Evolutionary conservation across 1,140 invertebrate genomes (phyloP).

Genomic region (Penaeus chinensis): DNA sequence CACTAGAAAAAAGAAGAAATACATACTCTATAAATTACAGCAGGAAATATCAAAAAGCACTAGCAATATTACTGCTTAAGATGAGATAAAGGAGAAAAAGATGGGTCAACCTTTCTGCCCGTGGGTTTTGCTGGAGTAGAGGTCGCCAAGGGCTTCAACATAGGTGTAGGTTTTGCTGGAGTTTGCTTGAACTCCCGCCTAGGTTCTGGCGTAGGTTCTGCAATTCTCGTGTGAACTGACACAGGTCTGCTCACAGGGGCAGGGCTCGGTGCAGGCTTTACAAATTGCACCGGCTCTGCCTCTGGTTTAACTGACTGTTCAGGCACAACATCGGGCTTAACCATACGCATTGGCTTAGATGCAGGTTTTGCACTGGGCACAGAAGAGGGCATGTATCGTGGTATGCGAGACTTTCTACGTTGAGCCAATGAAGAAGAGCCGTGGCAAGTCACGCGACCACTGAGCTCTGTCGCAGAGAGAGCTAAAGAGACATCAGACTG

Average conservation of each 20-base stretch:
- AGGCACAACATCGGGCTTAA: slow-evolving; percentile 20
- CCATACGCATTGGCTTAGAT: slow-evolving; percentile 8
- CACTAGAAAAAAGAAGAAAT: neutral
- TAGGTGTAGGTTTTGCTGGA: slow-evolving; percentile 25
- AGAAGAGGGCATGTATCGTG: slow-evolving; percentile 43
- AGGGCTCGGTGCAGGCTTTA: slow-evolving; percentile 8
- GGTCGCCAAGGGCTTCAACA: slow-evolving; percentile 37
- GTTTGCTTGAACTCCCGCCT: slow-evolving; percentile 26
- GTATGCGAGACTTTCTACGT: slow-evolving; percentile 52
- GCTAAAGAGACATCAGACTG: slow-evolving; percentile 41
- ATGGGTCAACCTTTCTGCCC: slow-evolving; percentile 52
- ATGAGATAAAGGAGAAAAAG: slow-evolving; percentile 18
- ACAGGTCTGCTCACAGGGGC: slow-evolving; percentile 6
- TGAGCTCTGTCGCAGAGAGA: slow-evolving; percentile 34
- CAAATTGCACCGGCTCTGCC: neutral
- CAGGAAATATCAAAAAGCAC: slow-evolving; percentile 20
- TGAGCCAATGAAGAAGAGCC: slow-evolving; percentile 49
- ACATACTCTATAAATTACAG: neutral
- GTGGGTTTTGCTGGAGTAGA: slow-evolving; percentile 45
- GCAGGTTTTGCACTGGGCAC: slow-evolving; percentile 30
- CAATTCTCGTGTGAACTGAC: slow-evolving; percentile 21
- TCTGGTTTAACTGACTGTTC: slow-evolving; percentile 9
- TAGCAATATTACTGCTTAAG: slow-evolving; percentile 18
- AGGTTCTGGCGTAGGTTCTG: slow-evolving; percentile 32
- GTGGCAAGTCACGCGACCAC: slow-evolving; percentile 38